phyloP scores from a whole-genome alignment of 2,888 invertebrate genomes.

The Coronaproctus castanopsis region DNA sequence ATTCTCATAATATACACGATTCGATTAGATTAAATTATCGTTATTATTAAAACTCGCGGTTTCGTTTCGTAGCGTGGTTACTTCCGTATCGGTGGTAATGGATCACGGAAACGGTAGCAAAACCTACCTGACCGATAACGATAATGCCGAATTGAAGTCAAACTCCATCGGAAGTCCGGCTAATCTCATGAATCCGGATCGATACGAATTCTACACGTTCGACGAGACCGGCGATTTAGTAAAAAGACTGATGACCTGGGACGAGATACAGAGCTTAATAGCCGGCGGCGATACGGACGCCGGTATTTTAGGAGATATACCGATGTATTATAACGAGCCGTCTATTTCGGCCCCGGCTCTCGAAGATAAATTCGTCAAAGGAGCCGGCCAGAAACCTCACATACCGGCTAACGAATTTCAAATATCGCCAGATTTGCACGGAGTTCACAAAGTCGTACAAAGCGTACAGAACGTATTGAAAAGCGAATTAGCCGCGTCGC shows the following conservation, averaged over 20 bases:
- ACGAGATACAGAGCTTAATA: constrained; percentile 66
- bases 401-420: constrained; percentile 9
- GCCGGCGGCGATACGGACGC: constrained; percentile 48
- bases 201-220: constrained; percentile 71
- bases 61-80: constrained; percentile 34
- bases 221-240: constrained; percentile 64
- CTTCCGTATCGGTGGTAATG: constrained; percentile 40
- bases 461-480: constrained; percentile 67
- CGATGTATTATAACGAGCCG: constrained; percentile 31
- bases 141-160: constrained; percentile 26
- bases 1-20: too few relatives aligned
- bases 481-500: constrained; percentile 44
- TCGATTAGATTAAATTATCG: too few relatives aligned
- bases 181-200: constrained; percentile 54
- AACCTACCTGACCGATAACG: constrained; percentile 44
- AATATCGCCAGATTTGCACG: constrained; percentile 21
- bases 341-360: constrained; percentile 23
- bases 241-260: constrained; percentile 60
- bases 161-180: constrained; percentile 41
- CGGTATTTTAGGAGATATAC: constrained; percentile 20
- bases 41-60: too few relatives aligned
- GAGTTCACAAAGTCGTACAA: constrained; percentile 54
- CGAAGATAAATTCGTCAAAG: constrained; percentile 1
- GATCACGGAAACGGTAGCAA: constrained; percentile 34
- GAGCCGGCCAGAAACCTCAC: not conserved